Base-by-base conservation (phyloP, 2,113 vertebrate species). In the Aptenodytes forsteri region DNA sequence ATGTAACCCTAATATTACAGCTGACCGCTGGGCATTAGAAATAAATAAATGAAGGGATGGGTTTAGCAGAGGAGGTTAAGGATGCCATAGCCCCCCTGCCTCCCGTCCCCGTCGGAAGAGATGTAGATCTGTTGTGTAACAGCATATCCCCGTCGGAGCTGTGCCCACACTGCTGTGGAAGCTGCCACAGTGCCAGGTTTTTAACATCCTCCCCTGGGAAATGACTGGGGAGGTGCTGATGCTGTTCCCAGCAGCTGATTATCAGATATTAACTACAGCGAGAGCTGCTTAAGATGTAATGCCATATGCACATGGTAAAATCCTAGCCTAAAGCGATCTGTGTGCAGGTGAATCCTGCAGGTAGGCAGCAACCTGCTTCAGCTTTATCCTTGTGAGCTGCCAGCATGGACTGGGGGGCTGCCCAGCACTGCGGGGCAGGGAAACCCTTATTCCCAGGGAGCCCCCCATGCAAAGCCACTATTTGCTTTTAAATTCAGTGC, bases 391-490 rank as follows among this genome's bases (percentile, higher is more conserved):
- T 15, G 26, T 0, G 6, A 81, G 64, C 46, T 82, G 65, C 47
- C 0, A 2, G 42, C 0, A 0, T 36, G 47, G n/a, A 32, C 11
- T 0, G 0, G 10, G 47, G 38, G 32, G 6, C 40, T 50, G 22
- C 46, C 69, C 1, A 1, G 26, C 38, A 7, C 52, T 5, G 52
- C 0, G 0, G 11, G 4, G 0, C 4, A 8, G 17, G 61, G 34
- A 16, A 83, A 2, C 16, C 13, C 7, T 9, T 50, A 19, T 66
- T 38, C 38, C 47, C 70, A 27, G 44, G 56, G 38, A 78, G 10
- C 1, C 4, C 3, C 17, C 56, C n/a, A 5, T 0, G 0, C 1
- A 1, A 89, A 87, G 23, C 38, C 27, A n/a, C 26, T 2, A 1
- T 25, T 47, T 0, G 1, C 70, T 93, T 80, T 55, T 67, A 86